Percentiles rank a stretch among this genome's conserved stretches.
These are phyloP conservation scores for Drosophila sucinea DNA, from an alignment of 1,140 invertebrate species.

Conservation along the genomic window DNA sequence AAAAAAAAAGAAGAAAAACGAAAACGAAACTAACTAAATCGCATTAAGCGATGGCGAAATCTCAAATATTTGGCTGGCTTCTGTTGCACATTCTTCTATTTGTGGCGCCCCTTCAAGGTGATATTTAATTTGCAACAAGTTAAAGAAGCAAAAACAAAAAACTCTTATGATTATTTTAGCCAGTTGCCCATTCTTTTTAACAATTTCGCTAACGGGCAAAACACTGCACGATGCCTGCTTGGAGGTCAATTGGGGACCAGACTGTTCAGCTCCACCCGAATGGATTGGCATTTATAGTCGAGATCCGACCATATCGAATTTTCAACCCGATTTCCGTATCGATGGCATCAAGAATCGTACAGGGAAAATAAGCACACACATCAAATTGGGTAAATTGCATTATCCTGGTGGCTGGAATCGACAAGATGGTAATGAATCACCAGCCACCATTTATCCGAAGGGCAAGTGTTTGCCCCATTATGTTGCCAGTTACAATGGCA, in stretches of 20 bases:
- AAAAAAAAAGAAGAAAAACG: too few species aligned
- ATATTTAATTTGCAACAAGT: neutral
- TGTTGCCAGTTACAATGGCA: slow-evolving; percentile 85
- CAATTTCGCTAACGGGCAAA: slow-evolving; percentile 63
- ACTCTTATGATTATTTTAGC: slow-evolving; percentile 10
- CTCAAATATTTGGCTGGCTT: neutral
- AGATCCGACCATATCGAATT: slow-evolving; percentile 65
- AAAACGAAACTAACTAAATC: neutral
- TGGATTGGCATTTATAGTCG: slow-evolving; percentile 75
- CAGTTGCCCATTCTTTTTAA: slow-evolving; percentile 70
- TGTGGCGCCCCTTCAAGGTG: slow-evolving; percentile 3
- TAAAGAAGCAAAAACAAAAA: too few species aligned
- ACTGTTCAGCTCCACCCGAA: slow-evolving; percentile 79
- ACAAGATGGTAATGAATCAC: slow-evolving; percentile 54
- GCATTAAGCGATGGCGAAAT: neutral
- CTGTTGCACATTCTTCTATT: neutral
- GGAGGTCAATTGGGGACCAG: slow-evolving; percentile 85
- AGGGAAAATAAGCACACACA: slow-evolving; percentile 83
- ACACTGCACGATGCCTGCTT: slow-evolving; percentile 83
- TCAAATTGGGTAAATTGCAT: slow-evolving; percentile 83
- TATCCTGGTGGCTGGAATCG: slow-evolving; percentile 84
- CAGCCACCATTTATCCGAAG: slow-evolving; percentile 57
- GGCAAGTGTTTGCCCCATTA: slow-evolving; percentile 83
- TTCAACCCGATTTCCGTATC: slow-evolving; percentile 65
- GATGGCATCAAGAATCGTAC: slow-evolving; percentile 59